These are phyloP conservation scores for Temnothorax unifasciatus DNA, from an alignment of 2,888 invertebrate species.

Conservation along the genomic window DNA sequence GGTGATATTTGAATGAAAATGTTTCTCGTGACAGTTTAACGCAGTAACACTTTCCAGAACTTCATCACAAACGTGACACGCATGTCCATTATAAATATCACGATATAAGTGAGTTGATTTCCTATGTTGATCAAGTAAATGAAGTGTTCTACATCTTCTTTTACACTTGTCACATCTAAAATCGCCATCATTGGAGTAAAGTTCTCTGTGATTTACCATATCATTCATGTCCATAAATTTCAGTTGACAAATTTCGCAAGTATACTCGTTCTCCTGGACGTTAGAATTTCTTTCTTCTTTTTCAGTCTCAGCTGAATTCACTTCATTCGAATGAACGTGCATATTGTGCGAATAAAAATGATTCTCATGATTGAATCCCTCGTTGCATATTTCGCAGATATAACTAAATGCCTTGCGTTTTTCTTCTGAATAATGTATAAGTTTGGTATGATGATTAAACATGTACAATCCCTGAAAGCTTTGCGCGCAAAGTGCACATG, in stretches of 20 bases:
- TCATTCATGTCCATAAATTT: conserved; percentile 57
- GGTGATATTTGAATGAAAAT: conserved; percentile 57
- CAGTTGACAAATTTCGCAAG: conserved; percentile 70
- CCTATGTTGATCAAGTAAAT: conserved; percentile 66
- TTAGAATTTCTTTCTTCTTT: background rate
- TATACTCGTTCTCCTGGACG: background rate
- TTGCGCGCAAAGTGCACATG: conserved; percentile 68
- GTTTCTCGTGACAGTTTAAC: conserved; percentile 71
- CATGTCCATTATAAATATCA: conserved; percentile 14
- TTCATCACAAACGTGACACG: conserved; percentile 70
- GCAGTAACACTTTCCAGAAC: conserved; percentile 49
- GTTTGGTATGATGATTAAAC: conserved; percentile 74
- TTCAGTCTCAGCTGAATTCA: background rate
- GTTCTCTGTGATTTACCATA: conserved; percentile 64
- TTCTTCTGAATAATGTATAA: conserved; percentile 65
- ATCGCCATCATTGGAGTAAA: conserved; percentile 68
- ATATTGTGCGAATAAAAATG: conserved; percentile 75
- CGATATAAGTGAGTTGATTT: conserved; percentile 61
- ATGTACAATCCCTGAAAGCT: conserved; percentile 71
- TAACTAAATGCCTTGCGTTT: conserved; percentile 60
- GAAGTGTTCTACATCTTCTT: conserved; percentile 61
- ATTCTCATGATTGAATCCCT: conserved; percentile 73
- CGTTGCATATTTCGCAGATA: conserved; percentile 71
- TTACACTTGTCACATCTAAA: conserved; percentile 69
- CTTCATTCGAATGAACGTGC: conserved; percentile 71